phyloP scores from a whole-genome alignment of 2,797 vertebrate species.

The Oryzias sinensis region DNA sequence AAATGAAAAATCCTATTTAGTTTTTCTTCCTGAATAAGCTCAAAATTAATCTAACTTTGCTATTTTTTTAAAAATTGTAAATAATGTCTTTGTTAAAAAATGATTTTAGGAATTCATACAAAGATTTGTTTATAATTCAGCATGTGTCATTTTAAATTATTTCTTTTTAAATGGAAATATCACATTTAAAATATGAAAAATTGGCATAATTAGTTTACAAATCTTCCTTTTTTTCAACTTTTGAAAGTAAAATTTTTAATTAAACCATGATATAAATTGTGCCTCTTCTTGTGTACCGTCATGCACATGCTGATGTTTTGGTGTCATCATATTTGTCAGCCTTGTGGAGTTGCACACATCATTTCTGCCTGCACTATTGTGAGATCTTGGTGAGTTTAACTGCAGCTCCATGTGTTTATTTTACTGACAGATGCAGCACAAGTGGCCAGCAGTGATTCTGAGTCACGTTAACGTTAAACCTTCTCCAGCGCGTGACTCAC shows the following conservation, averaged over 20 bases:
- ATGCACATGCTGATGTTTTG: too few relatives aligned
- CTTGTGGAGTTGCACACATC: slow-evolving; percentile 40
- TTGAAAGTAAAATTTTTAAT: neutral
- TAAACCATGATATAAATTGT: neutral
- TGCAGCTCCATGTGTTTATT: slow-evolving; percentile 47
- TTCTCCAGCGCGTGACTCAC: slow-evolving; percentile 35
- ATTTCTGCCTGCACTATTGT: slow-evolving; percentile 45
- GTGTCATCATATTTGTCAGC: neutral
- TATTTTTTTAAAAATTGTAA: too few relatives aligned
- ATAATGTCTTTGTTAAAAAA: too few relatives aligned
- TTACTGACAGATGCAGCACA: slow-evolving; percentile 41
- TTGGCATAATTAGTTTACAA: too few relatives aligned
- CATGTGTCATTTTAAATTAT: neutral
- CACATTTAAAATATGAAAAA: too few relatives aligned
- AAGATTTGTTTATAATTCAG: neutral
- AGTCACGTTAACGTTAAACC: slow-evolving; percentile 43
- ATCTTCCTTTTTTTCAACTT: too few relatives aligned
- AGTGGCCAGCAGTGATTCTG: slow-evolving; percentile 27
- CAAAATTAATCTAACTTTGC: too few relatives aligned
- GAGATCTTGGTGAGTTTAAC: slow-evolving; percentile 28
- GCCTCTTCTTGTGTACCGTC: too few relatives aligned
- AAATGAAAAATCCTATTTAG: too few relatives aligned
- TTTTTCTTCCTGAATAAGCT: too few relatives aligned
- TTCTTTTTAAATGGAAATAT: too few relatives aligned
- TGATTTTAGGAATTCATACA: too few relatives aligned